Percentiles rank a stretch among this genome's conserved stretches.
These are phyloP conservation scores for Amblyornis subalaris DNA, from an alignment of 2,113 vertebrate species.

Conservation along the genomic window DNA sequence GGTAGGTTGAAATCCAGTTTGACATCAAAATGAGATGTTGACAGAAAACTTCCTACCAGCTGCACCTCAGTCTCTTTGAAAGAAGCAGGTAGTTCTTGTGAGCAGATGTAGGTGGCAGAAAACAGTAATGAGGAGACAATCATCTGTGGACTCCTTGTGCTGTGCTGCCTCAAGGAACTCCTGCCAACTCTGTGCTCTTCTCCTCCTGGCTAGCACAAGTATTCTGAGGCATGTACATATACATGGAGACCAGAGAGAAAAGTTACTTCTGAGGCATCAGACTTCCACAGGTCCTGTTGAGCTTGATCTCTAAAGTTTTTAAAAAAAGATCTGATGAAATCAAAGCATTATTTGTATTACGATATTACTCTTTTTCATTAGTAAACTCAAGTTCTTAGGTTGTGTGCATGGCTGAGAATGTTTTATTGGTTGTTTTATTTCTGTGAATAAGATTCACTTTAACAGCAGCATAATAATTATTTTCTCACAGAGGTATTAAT, in stretches of 20 bases:
- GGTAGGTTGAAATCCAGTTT: neutral
- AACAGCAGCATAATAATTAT: neutral
- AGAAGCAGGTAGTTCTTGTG: neutral
- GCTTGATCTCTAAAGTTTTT: neutral
- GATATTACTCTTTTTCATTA: neutral
- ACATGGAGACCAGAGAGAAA: neutral
- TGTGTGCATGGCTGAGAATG: neutral
- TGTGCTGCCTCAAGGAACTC: neutral
- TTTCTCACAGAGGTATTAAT: neutral
- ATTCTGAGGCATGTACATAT: neutral
- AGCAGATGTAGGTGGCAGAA: neutral
- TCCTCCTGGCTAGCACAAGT: neutral
- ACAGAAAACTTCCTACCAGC: neutral
- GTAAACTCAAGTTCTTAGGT: neutral
- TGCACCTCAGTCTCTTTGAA: neutral
- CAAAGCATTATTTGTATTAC: neutral
- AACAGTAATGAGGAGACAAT: neutral
- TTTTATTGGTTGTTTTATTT: conserved; percentile 17
- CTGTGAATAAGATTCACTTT: neutral
- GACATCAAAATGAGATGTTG: neutral
- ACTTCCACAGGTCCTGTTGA: neutral
- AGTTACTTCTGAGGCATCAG: neutral
- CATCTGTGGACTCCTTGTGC: neutral
- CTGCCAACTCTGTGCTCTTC: neutral
- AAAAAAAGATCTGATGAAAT: neutral